A percentile compares a stretch with the other conserved stretches of the same genome.
These are phyloP conservation scores for Antennarius striatus DNA, from an alignment of 2,113 vertebrate species.

Conservation along the genomic window DNA sequence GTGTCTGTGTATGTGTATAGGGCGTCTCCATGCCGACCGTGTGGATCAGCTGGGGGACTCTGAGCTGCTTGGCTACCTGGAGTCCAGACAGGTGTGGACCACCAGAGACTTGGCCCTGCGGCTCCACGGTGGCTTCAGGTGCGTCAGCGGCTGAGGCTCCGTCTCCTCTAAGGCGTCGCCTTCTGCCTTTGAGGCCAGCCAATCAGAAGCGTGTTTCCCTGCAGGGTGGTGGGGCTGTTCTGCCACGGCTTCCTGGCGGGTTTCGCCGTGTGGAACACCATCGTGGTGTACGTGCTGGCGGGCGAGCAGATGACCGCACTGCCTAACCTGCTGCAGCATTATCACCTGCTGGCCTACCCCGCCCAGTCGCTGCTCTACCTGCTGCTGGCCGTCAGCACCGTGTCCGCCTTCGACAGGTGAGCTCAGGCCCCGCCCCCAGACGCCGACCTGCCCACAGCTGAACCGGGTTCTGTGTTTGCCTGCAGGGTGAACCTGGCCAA, in stretches of 20 bases:
- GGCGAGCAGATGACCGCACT: constrained; percentile 85
- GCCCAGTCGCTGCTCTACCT: constrained; percentile 93
- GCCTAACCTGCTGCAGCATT: constrained; percentile 88
- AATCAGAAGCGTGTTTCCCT: constrained; percentile 3
- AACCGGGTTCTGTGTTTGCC: not conserved
- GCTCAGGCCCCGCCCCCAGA: too few relatives aligned
- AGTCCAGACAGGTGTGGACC: constrained; percentile 85
- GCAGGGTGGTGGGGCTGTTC: constrained; percentile 88
- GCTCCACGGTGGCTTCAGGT: constrained; percentile 88
- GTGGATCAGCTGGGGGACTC: constrained; percentile 83
- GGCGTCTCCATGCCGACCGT: constrained; percentile 86
- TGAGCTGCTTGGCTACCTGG: constrained; percentile 84
- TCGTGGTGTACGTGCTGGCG: constrained; percentile 89
- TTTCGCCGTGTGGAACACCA: constrained; percentile 90
- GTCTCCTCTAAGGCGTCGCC: too few relatives aligned
- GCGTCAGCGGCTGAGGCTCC: not conserved
- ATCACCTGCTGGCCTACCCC: constrained; percentile 89
- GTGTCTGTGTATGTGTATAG: constrained; percentile 41
- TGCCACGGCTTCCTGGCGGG: constrained; percentile 93
- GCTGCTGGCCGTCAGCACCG: constrained; percentile 89
- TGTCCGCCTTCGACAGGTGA: constrained; percentile 95
- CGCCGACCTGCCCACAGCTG: too few relatives aligned
- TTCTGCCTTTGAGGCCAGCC: not conserved
- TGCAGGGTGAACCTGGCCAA: constrained; percentile 91
- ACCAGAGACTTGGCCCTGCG: constrained; percentile 90